Evolutionary conservation across 2,888 invertebrate genomes (phyloP).

Genomic region (Sphecodes monilicornis): DNA sequence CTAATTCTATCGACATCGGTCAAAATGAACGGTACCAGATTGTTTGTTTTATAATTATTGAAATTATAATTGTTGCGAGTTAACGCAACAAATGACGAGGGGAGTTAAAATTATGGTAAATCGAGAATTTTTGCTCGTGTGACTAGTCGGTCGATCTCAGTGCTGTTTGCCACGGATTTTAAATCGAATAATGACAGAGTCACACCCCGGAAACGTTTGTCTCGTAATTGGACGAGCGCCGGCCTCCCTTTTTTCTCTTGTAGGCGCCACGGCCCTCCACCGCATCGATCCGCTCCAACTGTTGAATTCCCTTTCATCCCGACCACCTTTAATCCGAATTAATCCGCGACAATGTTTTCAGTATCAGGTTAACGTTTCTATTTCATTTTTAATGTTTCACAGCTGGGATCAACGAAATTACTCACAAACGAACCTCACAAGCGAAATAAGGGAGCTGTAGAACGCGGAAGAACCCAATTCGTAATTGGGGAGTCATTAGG

Average conservation of each 20-base stretch:
- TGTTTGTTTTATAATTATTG: too few species aligned
- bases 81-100: background rate
- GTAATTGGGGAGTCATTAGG: too few species aligned
- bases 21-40: too few species aligned
- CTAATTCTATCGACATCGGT: too few species aligned
- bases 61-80: too few species aligned
- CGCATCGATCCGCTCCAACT: constrained; percentile 11
- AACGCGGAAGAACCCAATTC: too few species aligned
- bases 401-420: too few species aligned
- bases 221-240: constrained; percentile 19
- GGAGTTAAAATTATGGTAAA: background rate
- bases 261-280: background rate
- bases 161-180: constrained; percentile 19
- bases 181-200: constrained; percentile 22
- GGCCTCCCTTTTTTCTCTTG: background rate
- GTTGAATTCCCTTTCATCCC: constrained; percentile 12
- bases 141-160: constrained; percentile 20
- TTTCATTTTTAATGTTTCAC: background rate
- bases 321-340: constrained; percentile 18
- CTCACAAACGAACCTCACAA: too few species aligned
- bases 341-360: background rate
- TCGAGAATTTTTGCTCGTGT: constrained; percentile 12
- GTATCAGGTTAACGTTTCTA: too few species aligned
- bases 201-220: constrained; percentile 17
- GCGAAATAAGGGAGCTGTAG: too few species aligned